phyloP scores from a whole-genome alignment of 1,140 invertebrate genomes.

The Drosophila hydei region DNA sequence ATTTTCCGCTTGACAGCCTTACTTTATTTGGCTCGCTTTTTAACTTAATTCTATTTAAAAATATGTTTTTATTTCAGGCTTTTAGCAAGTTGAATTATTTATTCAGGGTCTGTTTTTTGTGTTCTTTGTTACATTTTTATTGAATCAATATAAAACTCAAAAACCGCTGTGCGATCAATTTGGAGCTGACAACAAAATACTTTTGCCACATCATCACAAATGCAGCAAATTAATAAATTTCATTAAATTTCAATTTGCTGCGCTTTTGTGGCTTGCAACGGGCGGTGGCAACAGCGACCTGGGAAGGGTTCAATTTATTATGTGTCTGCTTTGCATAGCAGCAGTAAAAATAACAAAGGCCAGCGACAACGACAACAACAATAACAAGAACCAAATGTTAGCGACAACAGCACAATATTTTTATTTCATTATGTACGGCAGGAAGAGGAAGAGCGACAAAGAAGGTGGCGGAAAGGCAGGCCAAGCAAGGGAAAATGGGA shows the following conservation, averaged over 20 bases:
- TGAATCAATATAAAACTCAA: slow-evolving; percentile 11
- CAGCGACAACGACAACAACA: slow-evolving; percentile 24
- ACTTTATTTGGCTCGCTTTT: slow-evolving; percentile 12
- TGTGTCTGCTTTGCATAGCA: slow-evolving; percentile 37
- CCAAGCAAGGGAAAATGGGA: not conserved
- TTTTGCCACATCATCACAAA: slow-evolving; percentile 63
- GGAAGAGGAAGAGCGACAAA: slow-evolving; percentile 13
- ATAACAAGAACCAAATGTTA: slow-evolving; percentile 20
- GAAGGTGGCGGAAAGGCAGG: not conserved
- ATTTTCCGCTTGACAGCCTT: slow-evolving; percentile 14
- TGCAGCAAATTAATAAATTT: slow-evolving; percentile 59
- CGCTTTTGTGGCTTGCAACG: slow-evolving; percentile 42
- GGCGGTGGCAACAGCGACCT: slow-evolving; percentile 17
- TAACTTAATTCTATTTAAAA: slow-evolving; percentile 18
- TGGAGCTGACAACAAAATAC: slow-evolving; percentile 20
- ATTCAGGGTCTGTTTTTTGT: slow-evolving; percentile 1
- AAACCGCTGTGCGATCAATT: slow-evolving; percentile 21
- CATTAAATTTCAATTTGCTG: slow-evolving; percentile 63
- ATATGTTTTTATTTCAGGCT: not conserved
- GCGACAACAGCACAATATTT: slow-evolving; percentile 42
- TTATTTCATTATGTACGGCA: slow-evolving; percentile 54
- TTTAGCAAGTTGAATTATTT: not conserved
- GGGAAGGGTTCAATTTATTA: slow-evolving; percentile 34
- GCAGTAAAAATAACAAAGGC: slow-evolving; percentile 45
- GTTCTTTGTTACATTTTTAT: not conserved